Conservation (phyloP, 1,140 invertebrate genomes). For the Aphidius gifuensis region DNA sequence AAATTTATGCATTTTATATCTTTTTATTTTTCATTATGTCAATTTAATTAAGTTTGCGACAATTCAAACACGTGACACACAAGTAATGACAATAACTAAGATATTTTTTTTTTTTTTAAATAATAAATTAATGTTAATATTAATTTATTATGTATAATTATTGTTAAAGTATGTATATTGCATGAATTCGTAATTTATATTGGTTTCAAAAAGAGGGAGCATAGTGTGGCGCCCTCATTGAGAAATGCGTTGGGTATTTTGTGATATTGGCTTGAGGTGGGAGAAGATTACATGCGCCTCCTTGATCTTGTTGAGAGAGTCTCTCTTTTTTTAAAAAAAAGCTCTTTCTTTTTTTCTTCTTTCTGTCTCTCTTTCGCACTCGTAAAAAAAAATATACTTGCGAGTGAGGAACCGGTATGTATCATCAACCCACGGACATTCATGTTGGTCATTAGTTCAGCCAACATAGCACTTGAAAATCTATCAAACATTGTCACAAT, state of each 20-base stretch:
- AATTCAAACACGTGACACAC: too few relatives aligned
- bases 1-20: too few relatives aligned
- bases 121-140: too few relatives aligned
- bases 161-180: too few relatives aligned
- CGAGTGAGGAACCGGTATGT: constrained; percentile 40
- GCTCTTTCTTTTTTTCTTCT: too few relatives aligned
- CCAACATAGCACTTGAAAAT: constrained; percentile 41
- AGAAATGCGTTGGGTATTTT: constrained; percentile 21
- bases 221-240: constrained; percentile 32
- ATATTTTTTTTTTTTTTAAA: too few relatives aligned
- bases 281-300: constrained; percentile 5
- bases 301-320: constrained; percentile 8
- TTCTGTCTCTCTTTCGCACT: too few relatives aligned
- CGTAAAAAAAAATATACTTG: constrained; percentile 8
- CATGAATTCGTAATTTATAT: too few relatives aligned
- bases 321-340: background rate
- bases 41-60: too few relatives aligned
- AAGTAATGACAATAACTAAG: too few relatives aligned
- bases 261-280: background rate
- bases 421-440: constrained; percentile 38
- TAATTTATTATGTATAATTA: too few relatives aligned
- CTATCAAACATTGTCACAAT: constrained; percentile 31
- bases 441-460: constrained; percentile 47
- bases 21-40: too few relatives aligned
- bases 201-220: background rate